A percentile compares a stretch with the other conserved stretches of the same genome.
These are phyloP conservation scores for Platycheirus albimanus DNA, from an alignment of 2,888 invertebrate genomes.

Conservation along the genomic window DNA sequence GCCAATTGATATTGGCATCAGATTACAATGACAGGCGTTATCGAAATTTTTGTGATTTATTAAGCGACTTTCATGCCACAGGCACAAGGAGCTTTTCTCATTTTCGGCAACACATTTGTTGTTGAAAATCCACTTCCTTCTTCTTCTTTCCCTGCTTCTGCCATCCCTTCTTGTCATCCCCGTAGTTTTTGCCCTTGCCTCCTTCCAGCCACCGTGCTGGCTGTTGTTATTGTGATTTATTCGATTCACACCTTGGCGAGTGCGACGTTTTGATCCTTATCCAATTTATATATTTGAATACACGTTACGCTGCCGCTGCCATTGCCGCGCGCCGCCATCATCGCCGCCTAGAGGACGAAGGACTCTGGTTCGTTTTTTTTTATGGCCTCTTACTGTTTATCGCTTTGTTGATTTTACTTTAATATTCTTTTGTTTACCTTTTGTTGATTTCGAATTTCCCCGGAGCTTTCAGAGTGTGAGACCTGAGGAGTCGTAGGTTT, in stretches of 20 bases:
- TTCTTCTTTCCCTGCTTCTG: no score
- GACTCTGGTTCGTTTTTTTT: slow-evolving; percentile 11
- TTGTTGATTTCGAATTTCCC: slow-evolving; percentile 50
- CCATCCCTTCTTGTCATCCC: no score
- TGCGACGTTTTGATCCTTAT: slow-evolving; percentile 42
- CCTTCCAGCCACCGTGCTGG: background rate
- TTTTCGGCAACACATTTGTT: slow-evolving; percentile 37
- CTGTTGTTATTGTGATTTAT: slow-evolving; percentile 54
- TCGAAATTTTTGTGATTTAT: slow-evolving; percentile 58
- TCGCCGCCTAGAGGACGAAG: background rate
- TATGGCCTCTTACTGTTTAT: slow-evolving; percentile 29
- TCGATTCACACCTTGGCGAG: slow-evolving; percentile 52
- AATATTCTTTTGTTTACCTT: slow-evolving; percentile 63
- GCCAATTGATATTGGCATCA: slow-evolving; percentile 51
- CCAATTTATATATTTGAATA: slow-evolving; percentile 51
- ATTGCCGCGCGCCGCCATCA: no score
- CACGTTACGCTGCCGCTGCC: slow-evolving; percentile 34
- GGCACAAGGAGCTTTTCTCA: background rate
- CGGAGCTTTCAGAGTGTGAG: background rate
- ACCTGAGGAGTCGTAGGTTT: background rate
- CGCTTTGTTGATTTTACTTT: slow-evolving; percentile 48
- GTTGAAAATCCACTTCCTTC: slow-evolving; percentile 32
- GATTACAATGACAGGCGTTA: slow-evolving; percentile 60
- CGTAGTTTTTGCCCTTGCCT: background rate
- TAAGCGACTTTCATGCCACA: slow-evolving; percentile 21